A percentile compares a stretch with the other conserved stretches of the same genome.
Conservation (phyloP, 2,888 invertebrate genomes). For the Tipula helvola region DNA sequence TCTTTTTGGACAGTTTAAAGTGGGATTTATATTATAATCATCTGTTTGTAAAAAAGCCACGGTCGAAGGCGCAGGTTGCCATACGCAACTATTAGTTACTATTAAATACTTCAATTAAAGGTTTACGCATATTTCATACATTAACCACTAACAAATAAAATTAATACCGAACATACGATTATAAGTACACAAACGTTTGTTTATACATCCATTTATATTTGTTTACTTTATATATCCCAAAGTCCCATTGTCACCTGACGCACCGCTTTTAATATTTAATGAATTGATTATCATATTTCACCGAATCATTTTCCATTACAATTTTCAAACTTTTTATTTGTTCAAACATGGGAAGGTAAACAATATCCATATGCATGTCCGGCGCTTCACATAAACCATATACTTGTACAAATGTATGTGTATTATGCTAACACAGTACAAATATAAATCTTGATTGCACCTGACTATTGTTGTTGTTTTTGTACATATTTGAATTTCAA, state of each 20-base stretch:
- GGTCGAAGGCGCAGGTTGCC: too few relatives aligned
- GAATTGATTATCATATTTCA: conserved; percentile 4
- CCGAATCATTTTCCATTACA: background rate
- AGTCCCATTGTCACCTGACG: background rate
- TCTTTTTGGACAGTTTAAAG: too few relatives aligned
- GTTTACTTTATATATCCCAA: background rate
- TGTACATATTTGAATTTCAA: background rate
- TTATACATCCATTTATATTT: background rate
- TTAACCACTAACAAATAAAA: too few relatives aligned
- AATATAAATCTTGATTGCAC: background rate
- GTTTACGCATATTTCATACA: too few relatives aligned
- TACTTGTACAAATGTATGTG: background rate
- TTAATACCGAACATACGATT: background rate
- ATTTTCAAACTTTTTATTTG: background rate
- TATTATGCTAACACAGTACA: background rate
- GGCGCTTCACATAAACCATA: background rate
- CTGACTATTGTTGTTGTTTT: background rate
- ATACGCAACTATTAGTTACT: too few relatives aligned
- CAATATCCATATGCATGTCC: background rate
- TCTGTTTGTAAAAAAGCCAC: too few relatives aligned
- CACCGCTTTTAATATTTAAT: background rate
- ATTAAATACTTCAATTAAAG: too few relatives aligned
- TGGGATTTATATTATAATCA: too few relatives aligned
- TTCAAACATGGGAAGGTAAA: background rate
- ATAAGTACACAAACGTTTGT: background rate